Evolutionary conservation across 2,888 invertebrate genomes (phyloP), one percentile per base, ranked within the genome.

Genomic region (Trissolcus japonicus): DNA sequence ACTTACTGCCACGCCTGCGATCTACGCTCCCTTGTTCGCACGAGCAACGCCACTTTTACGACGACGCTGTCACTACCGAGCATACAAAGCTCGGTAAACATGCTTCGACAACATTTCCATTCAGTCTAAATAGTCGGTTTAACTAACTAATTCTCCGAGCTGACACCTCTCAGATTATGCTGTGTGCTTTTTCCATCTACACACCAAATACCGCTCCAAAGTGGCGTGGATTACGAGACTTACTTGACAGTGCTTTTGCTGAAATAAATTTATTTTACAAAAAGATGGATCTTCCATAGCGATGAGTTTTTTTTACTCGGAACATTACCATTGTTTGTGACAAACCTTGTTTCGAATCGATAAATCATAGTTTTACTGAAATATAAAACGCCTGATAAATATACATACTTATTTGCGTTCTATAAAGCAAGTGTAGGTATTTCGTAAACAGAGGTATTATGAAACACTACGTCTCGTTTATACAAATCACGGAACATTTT

Each of bases 1-100:
- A 68, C 69, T 60, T 65, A 67, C 80, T 69, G 67, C 75, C 75
- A 79, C 78, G 79, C 80, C 81, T 80, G 78, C 80, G 78, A 69
- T 74, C 74, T 74, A 78, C 74, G 75, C 67, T 76, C 67, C 17
- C 41, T 35, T 54, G 6, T 50, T 13, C 60, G 9, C n/a, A 7
- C 67, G 63, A 16, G 9, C 72, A 62, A 67, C 57, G 57, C 62
- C 62, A 67, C 57, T 57, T 74, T 67, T 74, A 53, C 51, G 56
- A 62, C 60, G 63, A 41, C 59, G 73, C 55, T 60, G 71, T 60
- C 56, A 40, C 76, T 21, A 53, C 43, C 25, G 19, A 59, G 19
- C 40, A 51, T 17, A 60, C 51, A 35, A 40, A 35, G 54, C 46
- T 68, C 17, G 17, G 19, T 54, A 68, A 68, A 68, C 68, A 43